Base-by-base conservation (phyloP, 1,140 invertebrate genomes). In the Brachionus plicatilis region DNA sequence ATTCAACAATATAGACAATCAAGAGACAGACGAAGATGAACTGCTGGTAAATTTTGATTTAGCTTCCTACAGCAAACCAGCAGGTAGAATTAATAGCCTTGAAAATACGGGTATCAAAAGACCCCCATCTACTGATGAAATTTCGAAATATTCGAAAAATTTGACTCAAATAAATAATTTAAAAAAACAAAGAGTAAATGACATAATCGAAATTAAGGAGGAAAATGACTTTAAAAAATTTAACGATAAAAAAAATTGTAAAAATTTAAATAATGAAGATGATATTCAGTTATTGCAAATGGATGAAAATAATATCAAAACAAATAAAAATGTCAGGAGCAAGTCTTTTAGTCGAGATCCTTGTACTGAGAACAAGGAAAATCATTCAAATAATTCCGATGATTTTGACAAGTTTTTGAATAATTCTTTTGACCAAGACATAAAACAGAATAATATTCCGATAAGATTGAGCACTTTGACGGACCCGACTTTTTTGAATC, bases 101-200 rank as follows among this genome's bases (percentile, higher is more conserved):
- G 72, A 76, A 11, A 27, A 50, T 50, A 9, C 14, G 9, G 43
- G 11, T 4, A 12, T 76, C 3, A 76, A 76, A 47, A 47, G 72
- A 50, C 72, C 72, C 7, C 72, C 72, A 8, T 76, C 72, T 14
- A 50, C 12, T 14, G 72, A 76, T 3, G n/a, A 11, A 6, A 29
- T 76, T 29, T 50, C 47, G 20, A 50, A 11, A 27, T 27, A 29
- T 50, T 50, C 72, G 0, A 76, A 76, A 24, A 41, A 41, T 17
- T 43, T 43, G 9, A 20, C 33, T 33, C 17, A 76, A 53, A 12
- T 24, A 29, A 50, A 27, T 27, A 37, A 27, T 47, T n/a, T 76
- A 6, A 76, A 76, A 76, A 76, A 76, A 9, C 72, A 76, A 47
- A 76, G 27, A 50, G 47, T 50, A 11, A 50, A 76, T 27, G 72